Evolutionary conservation across 2,888 invertebrate species (phyloP).

Genomic region (Cybosia mesomella): DNA sequence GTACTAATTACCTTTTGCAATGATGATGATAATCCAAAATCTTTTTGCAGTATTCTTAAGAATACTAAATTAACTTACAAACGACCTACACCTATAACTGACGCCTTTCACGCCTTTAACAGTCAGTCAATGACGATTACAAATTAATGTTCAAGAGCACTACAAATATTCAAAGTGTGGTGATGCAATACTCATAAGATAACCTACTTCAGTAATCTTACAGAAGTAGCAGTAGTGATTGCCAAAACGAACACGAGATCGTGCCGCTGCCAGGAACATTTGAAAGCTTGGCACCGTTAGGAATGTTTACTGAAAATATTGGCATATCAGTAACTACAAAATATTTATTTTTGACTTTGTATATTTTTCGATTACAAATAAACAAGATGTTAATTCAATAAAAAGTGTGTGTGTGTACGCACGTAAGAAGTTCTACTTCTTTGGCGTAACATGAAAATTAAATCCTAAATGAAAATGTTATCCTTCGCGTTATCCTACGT

Average conservation of each 20-base stretch:
- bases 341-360: conserved; percentile 3
- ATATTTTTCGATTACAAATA: not conserved
- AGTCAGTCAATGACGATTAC: conserved; percentile 21
- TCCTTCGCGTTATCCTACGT: too few species aligned
- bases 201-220: conserved; percentile 26
- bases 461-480: too few species aligned
- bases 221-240: conserved; percentile 18
- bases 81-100: conserved; percentile 12
- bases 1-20: not conserved
- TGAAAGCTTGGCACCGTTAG: conserved; percentile 21
- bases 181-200: conserved; percentile 20
- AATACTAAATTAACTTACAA: conserved; percentile 7
- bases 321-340: conserved; percentile 5
- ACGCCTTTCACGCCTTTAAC: conserved; percentile 22
- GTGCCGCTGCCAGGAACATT: conserved; percentile 23
- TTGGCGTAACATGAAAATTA: too few species aligned
- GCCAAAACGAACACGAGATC: conserved; percentile 25
- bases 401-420: too few species aligned
- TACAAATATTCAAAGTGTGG: not conserved
- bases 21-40: not conserved
- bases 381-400: not conserved
- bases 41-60: not conserved
- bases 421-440: too few species aligned
- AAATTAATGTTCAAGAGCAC: conserved; percentile 20
- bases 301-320: conserved; percentile 17